Percentiles rank a stretch among this genome's conserved stretches.
These are phyloP conservation scores for Hormaphis cornu DNA, from an alignment of 1,140 invertebrate species.

Conservation along the genomic window DNA sequence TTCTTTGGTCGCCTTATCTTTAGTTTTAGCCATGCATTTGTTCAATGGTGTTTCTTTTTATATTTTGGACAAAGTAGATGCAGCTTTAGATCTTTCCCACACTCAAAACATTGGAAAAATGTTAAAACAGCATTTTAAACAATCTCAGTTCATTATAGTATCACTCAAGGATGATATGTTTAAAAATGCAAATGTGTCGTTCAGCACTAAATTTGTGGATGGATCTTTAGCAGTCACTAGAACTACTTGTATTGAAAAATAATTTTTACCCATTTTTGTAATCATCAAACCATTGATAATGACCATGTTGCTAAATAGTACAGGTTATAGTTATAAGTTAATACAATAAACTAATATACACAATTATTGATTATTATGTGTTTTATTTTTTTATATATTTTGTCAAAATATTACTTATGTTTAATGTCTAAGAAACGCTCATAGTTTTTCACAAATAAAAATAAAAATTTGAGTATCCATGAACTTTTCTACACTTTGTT, in stretches of 20 bases:
- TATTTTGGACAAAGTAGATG: conserved; percentile 98
- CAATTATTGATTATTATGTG: too few relatives aligned
- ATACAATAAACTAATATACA: too few relatives aligned
- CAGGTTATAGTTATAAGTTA: too few relatives aligned
- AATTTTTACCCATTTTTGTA: too few relatives aligned
- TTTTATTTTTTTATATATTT: too few relatives aligned
- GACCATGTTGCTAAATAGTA: too few relatives aligned
- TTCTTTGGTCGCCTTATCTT: conserved; percentile 89
- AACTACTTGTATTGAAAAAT: conserved; percentile 40
- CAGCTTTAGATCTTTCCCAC: conserved; percentile 94
- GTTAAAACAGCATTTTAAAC: conserved; percentile 86
- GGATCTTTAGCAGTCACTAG: conserved; percentile 84
- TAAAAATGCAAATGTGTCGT: conserved; percentile 97
- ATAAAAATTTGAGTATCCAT: too few relatives aligned
- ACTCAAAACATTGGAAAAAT: conserved; percentile 98
- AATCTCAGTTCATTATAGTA: conserved; percentile 97
- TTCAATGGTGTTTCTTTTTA: conserved; percentile 98
- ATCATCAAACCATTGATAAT: too few relatives aligned
- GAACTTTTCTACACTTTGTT: too few relatives aligned
- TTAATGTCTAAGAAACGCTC: too few relatives aligned
- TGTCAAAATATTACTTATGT: too few relatives aligned
- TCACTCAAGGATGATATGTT: conserved; percentile 99
- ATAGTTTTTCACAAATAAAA: too few relatives aligned
- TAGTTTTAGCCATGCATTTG: conserved; percentile 90
- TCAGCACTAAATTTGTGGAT: conserved; percentile 89